Evolutionary conservation across 2,113 vertebrate species (phyloP).

Genomic region (Burhinus bistriatus): DNA sequence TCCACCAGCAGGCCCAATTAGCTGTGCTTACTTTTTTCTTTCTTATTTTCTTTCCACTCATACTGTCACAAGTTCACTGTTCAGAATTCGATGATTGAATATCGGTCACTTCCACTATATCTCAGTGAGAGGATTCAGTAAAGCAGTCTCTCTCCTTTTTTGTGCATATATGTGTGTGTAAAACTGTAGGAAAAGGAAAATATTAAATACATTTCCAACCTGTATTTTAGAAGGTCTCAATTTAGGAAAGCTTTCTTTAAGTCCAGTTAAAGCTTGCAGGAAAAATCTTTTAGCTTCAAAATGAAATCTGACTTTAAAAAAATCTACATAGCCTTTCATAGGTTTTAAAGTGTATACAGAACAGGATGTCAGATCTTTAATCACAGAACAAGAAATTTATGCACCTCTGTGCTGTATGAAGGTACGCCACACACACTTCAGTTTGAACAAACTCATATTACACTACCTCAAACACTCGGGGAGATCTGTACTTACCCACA

Average conservation of each 20-base stretch:
- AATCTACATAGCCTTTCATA: not conserved
- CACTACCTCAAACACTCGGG: not conserved
- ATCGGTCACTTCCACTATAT: not conserved
- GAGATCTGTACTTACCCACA: constrained; percentile 81
- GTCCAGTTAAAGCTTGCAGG: not conserved
- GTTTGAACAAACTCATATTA: not conserved
- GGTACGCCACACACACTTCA: not conserved
- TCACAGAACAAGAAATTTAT: not conserved
- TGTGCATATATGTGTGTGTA: too few species aligned
- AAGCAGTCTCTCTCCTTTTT: not conserved
- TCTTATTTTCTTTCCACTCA: not conserved
- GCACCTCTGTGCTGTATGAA: not conserved
- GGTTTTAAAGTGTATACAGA: not conserved
- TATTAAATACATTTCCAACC: not conserved
- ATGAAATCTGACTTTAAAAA: not conserved
- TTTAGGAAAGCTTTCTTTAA: not conserved
- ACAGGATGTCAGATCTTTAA: not conserved
- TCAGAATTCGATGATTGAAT: not conserved
- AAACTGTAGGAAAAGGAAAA: not conserved
- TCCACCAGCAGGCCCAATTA: not conserved
- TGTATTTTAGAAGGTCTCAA: not conserved
- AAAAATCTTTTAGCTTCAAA: not conserved
- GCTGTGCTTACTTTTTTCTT: not conserved
- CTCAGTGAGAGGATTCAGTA: not conserved
- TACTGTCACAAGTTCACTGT: not conserved